Percentiles rank a stretch among this genome's conserved stretches.
Evolutionary conservation across 2,113 vertebrate genomes (phyloP).

Genomic region (Polyodon spathula): DNA sequence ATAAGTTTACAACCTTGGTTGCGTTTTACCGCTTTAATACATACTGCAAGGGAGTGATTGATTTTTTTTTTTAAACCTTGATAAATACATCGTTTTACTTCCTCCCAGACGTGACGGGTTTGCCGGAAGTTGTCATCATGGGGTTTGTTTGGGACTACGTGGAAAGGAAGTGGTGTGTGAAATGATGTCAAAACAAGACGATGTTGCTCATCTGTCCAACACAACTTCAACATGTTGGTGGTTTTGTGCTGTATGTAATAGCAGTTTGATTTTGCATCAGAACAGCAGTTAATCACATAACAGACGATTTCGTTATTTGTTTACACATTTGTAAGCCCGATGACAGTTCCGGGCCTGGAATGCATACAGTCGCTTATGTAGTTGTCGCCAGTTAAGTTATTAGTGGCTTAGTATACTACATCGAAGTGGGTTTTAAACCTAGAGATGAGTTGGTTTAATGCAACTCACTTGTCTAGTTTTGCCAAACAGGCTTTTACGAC

Average conservation of each 20-base stretch:
- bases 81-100: too few relatives aligned
- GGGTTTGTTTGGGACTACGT: constrained; percentile 50
- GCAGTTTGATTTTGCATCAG: not conserved
- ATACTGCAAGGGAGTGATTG: too few relatives aligned
- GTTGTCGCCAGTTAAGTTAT: not conserved
- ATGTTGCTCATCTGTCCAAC: constrained; percentile 4
- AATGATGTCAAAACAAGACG: constrained; percentile 50
- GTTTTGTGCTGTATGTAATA: not conserved
- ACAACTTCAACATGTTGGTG: not conserved
- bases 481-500: constrained; percentile 93
- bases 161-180: constrained; percentile 46
- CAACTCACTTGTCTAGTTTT: constrained; percentile 92
- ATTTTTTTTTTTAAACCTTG: too few relatives aligned
- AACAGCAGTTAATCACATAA: too few relatives aligned
- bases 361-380: not conserved
- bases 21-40: too few relatives aligned
- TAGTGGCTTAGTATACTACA: not conserved
- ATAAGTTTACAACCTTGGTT: too few relatives aligned
- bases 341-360: too few relatives aligned
- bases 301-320: too few relatives aligned
- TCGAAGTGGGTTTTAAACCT: not conserved
- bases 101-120: too few relatives aligned
- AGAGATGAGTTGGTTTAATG: constrained; percentile 94
- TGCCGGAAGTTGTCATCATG: constrained; percentile 12
- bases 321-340: too few relatives aligned